These are phyloP conservation scores for Bungarus multicinctus DNA, from an alignment of 2,113 vertebrate species.

Conservation along the genomic window DNA sequence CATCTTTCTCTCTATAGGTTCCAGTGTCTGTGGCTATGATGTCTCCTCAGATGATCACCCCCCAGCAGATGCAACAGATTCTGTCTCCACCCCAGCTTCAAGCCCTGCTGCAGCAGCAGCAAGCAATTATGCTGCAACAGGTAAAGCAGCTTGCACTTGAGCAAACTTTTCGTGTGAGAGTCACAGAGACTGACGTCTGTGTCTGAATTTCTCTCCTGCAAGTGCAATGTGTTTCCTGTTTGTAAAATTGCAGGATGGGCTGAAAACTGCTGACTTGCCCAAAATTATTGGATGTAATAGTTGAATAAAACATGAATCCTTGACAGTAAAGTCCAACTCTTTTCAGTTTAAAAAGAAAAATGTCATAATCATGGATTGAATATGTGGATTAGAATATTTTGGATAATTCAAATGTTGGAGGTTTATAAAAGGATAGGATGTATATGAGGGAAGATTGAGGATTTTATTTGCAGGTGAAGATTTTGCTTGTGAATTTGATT, in stretches of 20 bases:
- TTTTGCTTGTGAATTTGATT: not conserved
- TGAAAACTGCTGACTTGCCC: not conserved
- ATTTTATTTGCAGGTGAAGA: not conserved
- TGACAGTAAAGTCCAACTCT: not conserved
- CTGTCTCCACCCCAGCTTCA: slow-evolving; percentile 95
- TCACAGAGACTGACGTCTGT: not conserved
- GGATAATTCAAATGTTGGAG: not conserved
- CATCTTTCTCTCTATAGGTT: slow-evolving; percentile 69
- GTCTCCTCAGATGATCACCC: slow-evolving; percentile 98
- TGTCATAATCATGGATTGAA: not conserved
- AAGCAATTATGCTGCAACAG: slow-evolving; percentile 98
- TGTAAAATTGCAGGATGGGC: not conserved
- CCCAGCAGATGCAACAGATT: slow-evolving; percentile 99
- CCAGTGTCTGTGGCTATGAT: slow-evolving; percentile 99
- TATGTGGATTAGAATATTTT: not conserved
- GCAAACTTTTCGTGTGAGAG: not conserved
- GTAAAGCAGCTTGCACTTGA: slow-evolving; percentile 61
- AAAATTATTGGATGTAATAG: not conserved
- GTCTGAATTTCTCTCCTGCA: not conserved
- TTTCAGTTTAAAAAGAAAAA: not conserved
- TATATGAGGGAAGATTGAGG: not conserved
- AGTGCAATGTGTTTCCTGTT: not conserved
- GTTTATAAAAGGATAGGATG: not conserved
- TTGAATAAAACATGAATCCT: not conserved
- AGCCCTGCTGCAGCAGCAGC: slow-evolving; percentile 96